These are phyloP conservation scores for Sebastes alutus DNA, from an alignment of 2,797 vertebrate genomes.

Conservation along the genomic window DNA sequence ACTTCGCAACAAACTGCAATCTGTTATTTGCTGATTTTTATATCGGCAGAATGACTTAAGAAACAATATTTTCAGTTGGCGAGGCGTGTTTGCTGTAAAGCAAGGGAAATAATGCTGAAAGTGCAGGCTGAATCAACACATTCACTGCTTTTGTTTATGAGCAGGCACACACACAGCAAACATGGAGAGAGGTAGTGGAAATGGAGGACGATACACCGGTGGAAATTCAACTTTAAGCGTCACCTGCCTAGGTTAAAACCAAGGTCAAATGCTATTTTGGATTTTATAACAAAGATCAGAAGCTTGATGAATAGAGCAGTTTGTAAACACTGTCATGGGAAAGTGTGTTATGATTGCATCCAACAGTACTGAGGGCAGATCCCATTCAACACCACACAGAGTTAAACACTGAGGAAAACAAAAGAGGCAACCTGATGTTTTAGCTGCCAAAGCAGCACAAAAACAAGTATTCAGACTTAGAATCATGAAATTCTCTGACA, in stretches of 20 bases:
- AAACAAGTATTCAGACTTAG: background rate
- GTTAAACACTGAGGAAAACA: constrained; percentile 11
- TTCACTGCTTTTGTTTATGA: background rate
- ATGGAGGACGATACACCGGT: background rate
- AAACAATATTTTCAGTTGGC: background rate
- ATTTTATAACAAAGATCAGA: background rate
- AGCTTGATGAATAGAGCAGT: background rate
- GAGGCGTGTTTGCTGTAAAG: background rate
- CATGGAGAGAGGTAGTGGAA: background rate
- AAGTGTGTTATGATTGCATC: background rate
- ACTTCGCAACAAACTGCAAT: constrained; percentile 1
- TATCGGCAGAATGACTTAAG: background rate
- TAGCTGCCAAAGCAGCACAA: background rate
- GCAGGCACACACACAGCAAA: background rate
- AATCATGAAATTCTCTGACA: background rate
- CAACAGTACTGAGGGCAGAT: background rate
- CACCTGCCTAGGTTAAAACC: background rate
- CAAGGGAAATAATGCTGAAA: background rate
- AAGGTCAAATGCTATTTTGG: background rate
- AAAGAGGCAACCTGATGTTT: background rate
- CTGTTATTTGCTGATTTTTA: background rate
- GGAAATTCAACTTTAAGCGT: background rate
- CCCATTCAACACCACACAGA: background rate
- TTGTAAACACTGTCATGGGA: constrained; percentile 12
- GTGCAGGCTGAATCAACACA: background rate